Evolutionary conservation across 2,113 vertebrate species (phyloP).

Genomic region (Gallinago undulata): DNA sequence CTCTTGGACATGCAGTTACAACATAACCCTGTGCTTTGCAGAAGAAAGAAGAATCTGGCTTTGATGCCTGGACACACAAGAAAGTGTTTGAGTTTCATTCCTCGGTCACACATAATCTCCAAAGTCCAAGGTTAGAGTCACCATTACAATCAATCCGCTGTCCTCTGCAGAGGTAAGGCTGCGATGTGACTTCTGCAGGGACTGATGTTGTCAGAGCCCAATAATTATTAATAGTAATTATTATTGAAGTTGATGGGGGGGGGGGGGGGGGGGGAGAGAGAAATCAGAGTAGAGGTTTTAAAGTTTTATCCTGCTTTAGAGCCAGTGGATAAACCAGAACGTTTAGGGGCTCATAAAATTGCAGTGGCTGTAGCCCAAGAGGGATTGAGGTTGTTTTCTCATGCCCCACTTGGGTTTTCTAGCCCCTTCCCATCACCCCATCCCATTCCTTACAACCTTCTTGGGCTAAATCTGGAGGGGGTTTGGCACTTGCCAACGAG

Average conservation of each 20-base stretch:
- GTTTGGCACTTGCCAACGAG: not conserved
- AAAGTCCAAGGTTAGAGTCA: not conserved
- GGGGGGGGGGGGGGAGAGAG: too few relatives aligned
- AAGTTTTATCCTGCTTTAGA: not conserved
- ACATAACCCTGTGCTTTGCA: not conserved
- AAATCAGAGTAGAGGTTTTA: not conserved
- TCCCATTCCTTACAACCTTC: too few relatives aligned
- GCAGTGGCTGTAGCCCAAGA: not conserved
- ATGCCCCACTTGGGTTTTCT: not conserved
- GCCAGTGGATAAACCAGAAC: not conserved
- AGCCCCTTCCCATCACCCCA: too few relatives aligned
- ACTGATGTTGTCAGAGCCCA: not conserved
- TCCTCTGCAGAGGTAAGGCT: not conserved
- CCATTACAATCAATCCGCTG: not conserved
- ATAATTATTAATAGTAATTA: not conserved
- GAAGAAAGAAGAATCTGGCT: not conserved
- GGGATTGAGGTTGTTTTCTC: not conserved
- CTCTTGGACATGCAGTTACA: not conserved
- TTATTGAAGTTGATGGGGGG: too few relatives aligned
- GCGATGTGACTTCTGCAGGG: not conserved
- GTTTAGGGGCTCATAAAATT: not conserved
- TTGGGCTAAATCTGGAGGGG: not conserved
- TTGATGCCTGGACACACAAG: not conserved
- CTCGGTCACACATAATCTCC: fast-evolving
- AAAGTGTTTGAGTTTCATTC: not conserved